Conservation (phyloP, 2,113 vertebrate genomes). For the Microcebus tavaratra region DNA sequence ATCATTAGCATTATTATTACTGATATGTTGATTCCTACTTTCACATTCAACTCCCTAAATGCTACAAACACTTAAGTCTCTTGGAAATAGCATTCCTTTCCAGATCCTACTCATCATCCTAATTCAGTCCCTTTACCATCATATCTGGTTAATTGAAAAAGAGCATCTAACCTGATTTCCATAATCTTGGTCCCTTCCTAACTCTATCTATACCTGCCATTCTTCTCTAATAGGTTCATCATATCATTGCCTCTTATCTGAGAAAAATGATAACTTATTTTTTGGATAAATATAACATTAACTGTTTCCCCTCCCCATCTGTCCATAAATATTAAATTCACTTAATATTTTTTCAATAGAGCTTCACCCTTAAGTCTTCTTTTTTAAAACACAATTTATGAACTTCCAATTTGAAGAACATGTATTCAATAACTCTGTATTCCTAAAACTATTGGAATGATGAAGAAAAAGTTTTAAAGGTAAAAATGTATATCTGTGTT, state of each 20-base stretch:
- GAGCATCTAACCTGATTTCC: background rate
- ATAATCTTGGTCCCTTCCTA: background rate
- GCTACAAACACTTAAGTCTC: background rate
- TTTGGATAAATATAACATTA: constrained; percentile 6
- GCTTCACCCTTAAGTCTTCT: background rate
- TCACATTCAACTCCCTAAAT: background rate
- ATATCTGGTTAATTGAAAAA: background rate
- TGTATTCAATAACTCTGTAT: background rate
- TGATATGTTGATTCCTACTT: background rate
- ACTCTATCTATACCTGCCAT: background rate
- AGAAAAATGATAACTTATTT: background rate
- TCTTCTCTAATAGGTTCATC: background rate
- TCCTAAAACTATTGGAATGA: background rate
- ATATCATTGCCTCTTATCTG: background rate
- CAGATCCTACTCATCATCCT: background rate
- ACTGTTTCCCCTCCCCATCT: background rate
- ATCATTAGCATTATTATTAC: background rate
- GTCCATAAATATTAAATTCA: background rate
- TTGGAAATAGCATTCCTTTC: background rate
- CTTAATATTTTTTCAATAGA: background rate
- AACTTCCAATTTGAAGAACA: background rate
- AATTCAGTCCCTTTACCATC: background rate
- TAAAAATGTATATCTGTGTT: background rate
- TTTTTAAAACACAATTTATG: background rate
- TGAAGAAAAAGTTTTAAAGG: background rate